These are phyloP conservation scores for Drosophila merina DNA, from an alignment of 2,888 invertebrate genomes.

Conservation along the genomic window DNA sequence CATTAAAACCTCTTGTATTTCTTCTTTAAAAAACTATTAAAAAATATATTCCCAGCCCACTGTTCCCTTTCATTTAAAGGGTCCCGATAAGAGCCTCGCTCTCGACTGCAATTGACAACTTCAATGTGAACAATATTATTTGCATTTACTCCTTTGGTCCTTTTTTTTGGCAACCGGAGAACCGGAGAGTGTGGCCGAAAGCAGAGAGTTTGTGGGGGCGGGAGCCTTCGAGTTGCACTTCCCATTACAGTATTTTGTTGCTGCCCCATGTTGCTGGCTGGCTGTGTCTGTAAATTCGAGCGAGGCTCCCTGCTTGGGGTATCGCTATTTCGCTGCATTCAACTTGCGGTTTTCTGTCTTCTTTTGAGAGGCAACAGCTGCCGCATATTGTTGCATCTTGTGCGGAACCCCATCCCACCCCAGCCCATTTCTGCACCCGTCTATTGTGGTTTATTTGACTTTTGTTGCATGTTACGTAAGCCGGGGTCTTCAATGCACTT, in stretches of 20 bases:
- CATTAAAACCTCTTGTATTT: too few species aligned
- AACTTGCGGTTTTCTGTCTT: slow-evolving; percentile 35
- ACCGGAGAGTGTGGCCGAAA: slow-evolving; percentile 8
- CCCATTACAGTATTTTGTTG: slow-evolving; percentile 19
- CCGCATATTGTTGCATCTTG: slow-evolving; percentile 37
- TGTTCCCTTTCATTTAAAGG: slow-evolving; percentile 23
- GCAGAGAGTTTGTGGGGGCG: neutral
- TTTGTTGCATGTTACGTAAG: slow-evolving; percentile 71
- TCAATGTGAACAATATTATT: slow-evolving; percentile 64
- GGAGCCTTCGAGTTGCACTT: slow-evolving; percentile 2
- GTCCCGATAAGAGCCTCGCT: slow-evolving; percentile 53
- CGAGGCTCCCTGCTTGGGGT: slow-evolving; percentile 15
- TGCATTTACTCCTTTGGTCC: slow-evolving; percentile 48
- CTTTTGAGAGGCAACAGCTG: slow-evolving; percentile 33
- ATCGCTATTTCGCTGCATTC: slow-evolving; percentile 34
- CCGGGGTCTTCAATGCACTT: slow-evolving; percentile 50
- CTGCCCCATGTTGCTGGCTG: slow-evolving; percentile 4
- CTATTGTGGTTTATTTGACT: slow-evolving; percentile 68
- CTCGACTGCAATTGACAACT: slow-evolving; percentile 68
- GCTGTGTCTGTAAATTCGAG: slow-evolving; percentile 1
- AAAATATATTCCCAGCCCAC: slow-evolving; percentile 26
- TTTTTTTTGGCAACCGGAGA: slow-evolving; percentile 4
- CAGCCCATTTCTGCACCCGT: slow-evolving; percentile 10
- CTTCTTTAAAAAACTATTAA: too few species aligned
- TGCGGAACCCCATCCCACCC: neutral